Evolutionary conservation across 2,888 invertebrate genomes (phyloP), one percentile per base, ranked within the genome.

Genomic region (Bruchidius siliquastri): DNA sequence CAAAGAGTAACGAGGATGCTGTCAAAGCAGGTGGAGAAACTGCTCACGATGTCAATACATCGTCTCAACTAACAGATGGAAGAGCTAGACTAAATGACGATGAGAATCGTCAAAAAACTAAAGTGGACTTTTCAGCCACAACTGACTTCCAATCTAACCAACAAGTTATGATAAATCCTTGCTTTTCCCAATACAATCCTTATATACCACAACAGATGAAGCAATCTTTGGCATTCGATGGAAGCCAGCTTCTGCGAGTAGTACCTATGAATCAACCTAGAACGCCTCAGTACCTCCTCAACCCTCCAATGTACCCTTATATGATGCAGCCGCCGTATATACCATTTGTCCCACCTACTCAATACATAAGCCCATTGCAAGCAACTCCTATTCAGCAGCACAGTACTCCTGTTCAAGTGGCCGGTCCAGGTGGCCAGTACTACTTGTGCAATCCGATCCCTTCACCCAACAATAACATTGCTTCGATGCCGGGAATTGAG

Each of bases 371-470:
- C 21, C 76, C 72, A 66, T 22, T 72, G 10, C 73, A 73, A 49
- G 70, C 68, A 68, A 72, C 73, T 67, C 76, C 66, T 72, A 68
- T 74, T 8, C 74, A 72, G 0, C 71, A 72, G 10, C 66, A 67
- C 13, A 77, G 73, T 70, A 73, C 22, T 71, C 76, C 79, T n/a
- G 69, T 83, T 0, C 82, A 82, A 75, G 82, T 80, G 10, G 73
- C 80, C 20, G 80, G 81, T 22, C 79, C 82, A 22, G 81, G 79
- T 21, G 86, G 85, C 30, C 86, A 86, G 72, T 85, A 82, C 76
- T 85, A 84, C 71, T 75, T 86, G 20, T 86, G 86, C 76, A 84
- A 84, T 77, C 86, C 86, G 20, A 79, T 85, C 73, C 77, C 84
- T 10, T 22, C 80, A 6, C 79, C 81, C 20, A 74, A 72, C 3